A percentile compares a stretch with the other conserved stretches of the same genome.
Evolutionary conservation across 1,140 invertebrate species (phyloP).

Genomic region (Ips nitidus): DNA sequence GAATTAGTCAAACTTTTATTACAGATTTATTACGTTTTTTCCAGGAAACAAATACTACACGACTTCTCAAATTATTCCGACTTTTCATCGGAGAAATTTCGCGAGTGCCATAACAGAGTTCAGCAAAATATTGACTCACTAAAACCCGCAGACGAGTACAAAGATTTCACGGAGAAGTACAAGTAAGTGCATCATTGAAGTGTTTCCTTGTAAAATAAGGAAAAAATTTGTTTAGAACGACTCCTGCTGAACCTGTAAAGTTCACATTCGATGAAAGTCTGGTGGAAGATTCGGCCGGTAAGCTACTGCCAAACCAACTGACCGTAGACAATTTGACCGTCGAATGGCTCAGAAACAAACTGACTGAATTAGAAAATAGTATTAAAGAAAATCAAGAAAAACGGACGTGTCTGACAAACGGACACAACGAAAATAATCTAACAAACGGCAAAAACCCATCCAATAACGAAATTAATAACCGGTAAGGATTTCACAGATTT

Average conservation of each 20-base stretch:
- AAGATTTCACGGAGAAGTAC: conserved; percentile 80
- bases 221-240: conserved; percentile 60
- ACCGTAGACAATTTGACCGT: conserved; percentile 90
- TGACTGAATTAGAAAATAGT: conserved; percentile 72
- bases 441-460: conserved; percentile 46
- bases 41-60: conserved; percentile 71
- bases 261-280: conserved; percentile 84
- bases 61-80: conserved; percentile 73
- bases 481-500: conserved; percentile 33
- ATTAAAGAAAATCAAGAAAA: conserved; percentile 71
- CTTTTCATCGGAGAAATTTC: conserved; percentile 74
- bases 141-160: conserved; percentile 78
- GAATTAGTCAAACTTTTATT: not conserved
- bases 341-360: conserved; percentile 77
- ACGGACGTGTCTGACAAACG: conserved; percentile 49
- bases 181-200: conserved; percentile 60
- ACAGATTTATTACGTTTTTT: not conserved
- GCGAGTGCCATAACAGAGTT: conserved; percentile 71
- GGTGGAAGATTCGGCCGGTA: conserved; percentile 80
- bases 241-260: conserved; percentile 68
- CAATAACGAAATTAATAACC: conserved; percentile 46
- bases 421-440: conserved; percentile 35
- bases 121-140: conserved; percentile 70
- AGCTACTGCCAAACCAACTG: conserved; percentile 77
- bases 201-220: not conserved